A percentile compares a stretch with the other conserved stretches of the same genome.
These are phyloP conservation scores for Euwallacea similis DNA, from an alignment of 1,140 invertebrate species.

Conservation along the genomic window DNA sequence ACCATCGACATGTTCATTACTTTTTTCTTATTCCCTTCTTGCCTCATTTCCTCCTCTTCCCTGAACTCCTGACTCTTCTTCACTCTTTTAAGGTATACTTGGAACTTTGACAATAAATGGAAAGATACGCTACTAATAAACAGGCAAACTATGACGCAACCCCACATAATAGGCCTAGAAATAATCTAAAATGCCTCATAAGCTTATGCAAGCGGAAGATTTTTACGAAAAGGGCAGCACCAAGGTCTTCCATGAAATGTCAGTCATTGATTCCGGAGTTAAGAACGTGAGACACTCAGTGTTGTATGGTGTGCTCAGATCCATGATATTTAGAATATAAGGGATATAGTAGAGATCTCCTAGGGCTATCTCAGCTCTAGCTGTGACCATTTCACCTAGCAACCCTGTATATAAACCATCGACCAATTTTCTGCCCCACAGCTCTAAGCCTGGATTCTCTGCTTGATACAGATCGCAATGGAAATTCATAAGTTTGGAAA, in stretches of 20 bases:
- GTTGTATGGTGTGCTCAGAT: conserved; percentile 77
- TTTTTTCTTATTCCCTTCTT: conserved; percentile 33
- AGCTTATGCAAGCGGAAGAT: conserved; percentile 1
- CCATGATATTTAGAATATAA: conserved; percentile 67
- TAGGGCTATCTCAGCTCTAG: conserved; percentile 71
- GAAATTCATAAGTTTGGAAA: conserved; percentile 72
- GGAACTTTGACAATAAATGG: conserved; percentile 46
- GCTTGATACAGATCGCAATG: conserved; percentile 65
- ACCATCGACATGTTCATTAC: conserved; percentile 40
- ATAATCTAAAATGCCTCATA: background rate
- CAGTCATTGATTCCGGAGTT: conserved; percentile 73
- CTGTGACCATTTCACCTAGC: conserved; percentile 68
- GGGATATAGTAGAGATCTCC: conserved; percentile 76
- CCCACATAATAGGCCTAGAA: conserved; percentile 48
- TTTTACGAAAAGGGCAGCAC: conserved; percentile 75
- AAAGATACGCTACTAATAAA: conserved; percentile 43
- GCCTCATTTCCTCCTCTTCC: conserved; percentile 17
- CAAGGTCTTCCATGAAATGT: conserved; percentile 81
- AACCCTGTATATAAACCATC: conserved; percentile 70
- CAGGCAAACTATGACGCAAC: conserved; percentile 43
- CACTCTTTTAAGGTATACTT: conserved; percentile 32
- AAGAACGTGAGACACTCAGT: conserved; percentile 81
- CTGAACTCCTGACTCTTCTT: conserved; percentile 5
- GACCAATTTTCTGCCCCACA: conserved; percentile 65
- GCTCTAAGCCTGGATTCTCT: conserved; percentile 58